phyloP scores from a whole-genome alignment of 2,113 vertebrate genomes.

The Phocoena phocoena region DNA sequence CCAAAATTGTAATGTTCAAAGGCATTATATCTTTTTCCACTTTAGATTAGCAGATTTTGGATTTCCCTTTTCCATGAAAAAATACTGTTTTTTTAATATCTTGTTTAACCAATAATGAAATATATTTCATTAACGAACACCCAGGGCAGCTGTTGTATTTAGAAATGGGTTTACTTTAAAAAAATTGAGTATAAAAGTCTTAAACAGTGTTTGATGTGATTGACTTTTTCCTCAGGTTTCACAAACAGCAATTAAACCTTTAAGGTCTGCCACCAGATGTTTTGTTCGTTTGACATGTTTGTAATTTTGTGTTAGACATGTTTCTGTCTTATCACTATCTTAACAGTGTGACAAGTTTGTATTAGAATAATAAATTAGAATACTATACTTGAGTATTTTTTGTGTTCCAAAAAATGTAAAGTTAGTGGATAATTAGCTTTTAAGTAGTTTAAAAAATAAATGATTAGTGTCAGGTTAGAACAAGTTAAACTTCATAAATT shows the following conservation, averaged over 20 bases:
- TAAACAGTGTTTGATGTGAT: background rate
- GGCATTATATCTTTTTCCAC: background rate
- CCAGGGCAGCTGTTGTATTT: background rate
- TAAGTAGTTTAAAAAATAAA: background rate
- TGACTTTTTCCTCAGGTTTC: background rate
- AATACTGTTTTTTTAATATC: background rate
- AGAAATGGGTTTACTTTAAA: background rate
- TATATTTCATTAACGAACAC: background rate
- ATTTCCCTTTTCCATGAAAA: background rate
- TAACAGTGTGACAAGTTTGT: background rate
- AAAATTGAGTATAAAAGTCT: background rate
- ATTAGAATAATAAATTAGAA: background rate
- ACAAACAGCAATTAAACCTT: background rate
- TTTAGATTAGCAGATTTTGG: background rate
- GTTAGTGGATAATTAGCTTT: background rate
- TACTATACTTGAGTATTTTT: background rate
- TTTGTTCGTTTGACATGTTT: background rate
- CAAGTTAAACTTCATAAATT: constrained; percentile 2
- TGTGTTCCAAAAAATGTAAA: constrained; percentile 22
- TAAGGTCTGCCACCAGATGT: background rate
- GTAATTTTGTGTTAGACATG: background rate
- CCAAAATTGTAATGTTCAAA: background rate
- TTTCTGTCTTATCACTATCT: background rate
- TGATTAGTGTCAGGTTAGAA: background rate
- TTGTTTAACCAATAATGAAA: background rate